Evolutionary conservation across 2,888 invertebrate species (phyloP), one percentile per base, ranked within the genome.

Genomic region (Cinara cedri): DNA sequence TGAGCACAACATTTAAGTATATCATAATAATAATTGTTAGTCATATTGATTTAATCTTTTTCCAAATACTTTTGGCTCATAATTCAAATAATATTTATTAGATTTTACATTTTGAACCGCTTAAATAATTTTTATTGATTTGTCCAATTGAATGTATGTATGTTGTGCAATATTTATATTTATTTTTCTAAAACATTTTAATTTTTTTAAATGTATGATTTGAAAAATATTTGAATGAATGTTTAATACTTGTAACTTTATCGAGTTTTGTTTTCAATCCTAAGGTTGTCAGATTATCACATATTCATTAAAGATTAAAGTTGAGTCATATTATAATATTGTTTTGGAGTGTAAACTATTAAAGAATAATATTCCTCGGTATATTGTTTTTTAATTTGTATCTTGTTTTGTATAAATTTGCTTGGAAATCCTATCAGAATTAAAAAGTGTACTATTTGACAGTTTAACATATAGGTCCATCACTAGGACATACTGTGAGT

Each of bases 151-250:
- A n/a, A n/a, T 34, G 42, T 68, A 49, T 68, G 57, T 57, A 68
- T 55, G 46, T 57, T 76, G 76, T 76, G 76, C 76, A 76, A 76
- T 76, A 76, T 46, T 76, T 66, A 55, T 76, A 63, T 62, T 62
- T 65, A 65, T 76, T 68, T 76, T 51, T 46, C 44, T 55, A 68
- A 57, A 57, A 6, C 34, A 19, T 57, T 57, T 71, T 34, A 24
- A 65, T 42, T 75, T 34, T n/a, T n/a, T 34, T 34, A 34, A 34
- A 34, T 34, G 19, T 68, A 57, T 19, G 3, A 57, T 76, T 55
- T 57, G 16, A 68, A 66, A 55, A 55, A 54, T 26, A 75, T 42
- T 66, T 75, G n/a, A 65, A 75, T 54, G 63, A 11, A 75, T 26
- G n/a, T 74, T 75, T 65, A 68, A 19, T 68, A 57, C 24, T 8